Conservation (phyloP, 2,113 vertebrate species). For the Aix galericulata region DNA sequence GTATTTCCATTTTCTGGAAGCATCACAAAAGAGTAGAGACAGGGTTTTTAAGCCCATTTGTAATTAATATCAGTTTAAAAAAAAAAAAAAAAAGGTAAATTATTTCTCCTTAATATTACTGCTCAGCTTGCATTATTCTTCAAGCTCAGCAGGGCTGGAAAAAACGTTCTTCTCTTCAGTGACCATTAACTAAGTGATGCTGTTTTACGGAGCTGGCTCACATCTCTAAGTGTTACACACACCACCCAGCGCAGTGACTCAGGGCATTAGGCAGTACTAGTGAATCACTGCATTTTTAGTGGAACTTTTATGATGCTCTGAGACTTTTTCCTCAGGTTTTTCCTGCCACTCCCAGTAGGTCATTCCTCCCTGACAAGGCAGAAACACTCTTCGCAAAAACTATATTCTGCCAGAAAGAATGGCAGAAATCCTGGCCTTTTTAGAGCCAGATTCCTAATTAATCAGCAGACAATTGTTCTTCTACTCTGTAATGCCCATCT, state of each 20-base stretch:
- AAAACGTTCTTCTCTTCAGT: neutral
- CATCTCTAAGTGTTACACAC: neutral
- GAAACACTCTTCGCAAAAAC: neutral
- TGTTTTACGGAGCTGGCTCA: neutral
- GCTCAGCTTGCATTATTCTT: neutral
- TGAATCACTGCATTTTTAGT: slow-evolving; percentile 31
- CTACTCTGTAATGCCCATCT: neutral
- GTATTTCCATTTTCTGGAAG: neutral
- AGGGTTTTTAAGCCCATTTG: neutral
- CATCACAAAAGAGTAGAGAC: neutral
- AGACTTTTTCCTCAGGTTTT: neutral
- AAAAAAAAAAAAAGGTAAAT: neutral
- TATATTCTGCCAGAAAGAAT: neutral
- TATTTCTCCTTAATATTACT: neutral
- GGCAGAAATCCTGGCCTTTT: neutral
- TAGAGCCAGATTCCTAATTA: neutral
- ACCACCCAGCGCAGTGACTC: neutral
- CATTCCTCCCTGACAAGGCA: neutral
- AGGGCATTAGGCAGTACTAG: neutral
- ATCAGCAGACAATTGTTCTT: neutral
- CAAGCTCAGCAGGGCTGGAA: neutral
- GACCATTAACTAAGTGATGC: neutral
- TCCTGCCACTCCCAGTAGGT: slow-evolving; percentile 13
- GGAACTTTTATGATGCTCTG: neutral
- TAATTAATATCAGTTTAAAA: neutral